Conservation (phyloP, 2,888 invertebrate genomes). For the Caenorhabditis afra region DNA sequence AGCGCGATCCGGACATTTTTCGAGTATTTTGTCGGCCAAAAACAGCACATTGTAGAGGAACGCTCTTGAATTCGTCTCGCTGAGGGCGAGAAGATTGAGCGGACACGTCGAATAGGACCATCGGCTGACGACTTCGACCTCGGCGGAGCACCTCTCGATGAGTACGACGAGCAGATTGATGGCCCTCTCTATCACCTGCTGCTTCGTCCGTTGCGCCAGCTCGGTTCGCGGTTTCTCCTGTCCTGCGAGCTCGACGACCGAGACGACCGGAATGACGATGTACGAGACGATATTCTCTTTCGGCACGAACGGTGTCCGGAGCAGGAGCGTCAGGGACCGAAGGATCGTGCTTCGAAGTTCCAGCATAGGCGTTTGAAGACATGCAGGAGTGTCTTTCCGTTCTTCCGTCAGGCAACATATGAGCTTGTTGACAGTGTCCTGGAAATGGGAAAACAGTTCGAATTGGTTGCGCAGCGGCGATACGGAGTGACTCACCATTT, state of each 20-base stretch:
- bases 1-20: slow-evolving; percentile 16
- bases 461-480: too few species aligned
- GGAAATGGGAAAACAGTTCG: too few species aligned
- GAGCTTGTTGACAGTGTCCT: slow-evolving; percentile 21
- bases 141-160: slow-evolving; percentile 32
- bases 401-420: slow-evolving; percentile 24
- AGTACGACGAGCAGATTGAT: slow-evolving; percentile 24
- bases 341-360: slow-evolving; percentile 49
- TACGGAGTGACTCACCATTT: slow-evolving; percentile 10
- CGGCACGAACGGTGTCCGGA: slow-evolving; percentile 34
- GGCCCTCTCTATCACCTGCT: slow-evolving; percentile 30
- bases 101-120: slow-evolving; percentile 22
- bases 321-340: slow-evolving; percentile 22
- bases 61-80: too few species aligned
- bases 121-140: slow-evolving; percentile 13
- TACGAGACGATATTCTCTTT: slow-evolving; percentile 39
- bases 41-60: too few species aligned
- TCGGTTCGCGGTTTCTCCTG: neutral
- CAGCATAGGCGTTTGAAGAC: slow-evolving; percentile 2
- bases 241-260: neutral
- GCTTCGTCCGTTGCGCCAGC: neutral
- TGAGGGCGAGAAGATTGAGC: slow-evolving; percentile 4
- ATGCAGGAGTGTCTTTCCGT: too few species aligned
- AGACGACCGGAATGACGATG: neutral
- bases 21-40: too few species aligned